These are phyloP conservation scores for Clusia tigrina DNA, from an alignment of 2,888 invertebrate genomes.

Conservation along the genomic window DNA sequence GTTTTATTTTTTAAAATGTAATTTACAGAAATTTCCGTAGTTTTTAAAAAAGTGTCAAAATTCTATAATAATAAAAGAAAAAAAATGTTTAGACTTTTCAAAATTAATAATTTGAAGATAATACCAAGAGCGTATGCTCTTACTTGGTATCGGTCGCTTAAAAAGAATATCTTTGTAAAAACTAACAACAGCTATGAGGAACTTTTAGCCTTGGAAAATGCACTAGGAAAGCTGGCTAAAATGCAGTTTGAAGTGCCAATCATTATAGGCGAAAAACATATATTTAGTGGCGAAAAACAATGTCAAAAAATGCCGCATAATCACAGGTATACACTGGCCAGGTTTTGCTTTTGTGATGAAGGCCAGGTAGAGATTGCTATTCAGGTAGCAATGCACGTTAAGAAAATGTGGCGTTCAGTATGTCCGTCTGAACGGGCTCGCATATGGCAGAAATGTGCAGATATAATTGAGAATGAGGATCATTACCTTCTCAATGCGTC, in stretches of 20 bases:
- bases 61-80: neutral
- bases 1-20: no score
- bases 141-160: neutral
- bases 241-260: conserved; percentile 82
- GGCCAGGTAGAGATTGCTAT: conserved; percentile 85
- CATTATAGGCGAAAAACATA: conserved; percentile 85
- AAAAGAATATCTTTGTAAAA: neutral
- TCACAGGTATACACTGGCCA: conserved; percentile 82
- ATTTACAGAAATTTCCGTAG: no score
- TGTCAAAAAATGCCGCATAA: conserved; percentile 89
- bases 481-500: neutral
- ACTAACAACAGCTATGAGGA: neutral
- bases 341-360: conserved; percentile 87
- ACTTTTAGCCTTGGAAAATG: neutral
- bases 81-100: neutral
- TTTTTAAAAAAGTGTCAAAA: neutral
- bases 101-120: neutral
- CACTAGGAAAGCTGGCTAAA: neutral
- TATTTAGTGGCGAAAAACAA: conserved; percentile 74
- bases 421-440: neutral
- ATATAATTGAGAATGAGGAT: neutral
- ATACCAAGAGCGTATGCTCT: neutral
- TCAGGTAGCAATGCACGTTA: conserved; percentile 69
- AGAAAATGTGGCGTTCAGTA: conserved; percentile 53
- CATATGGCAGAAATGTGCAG: conserved; percentile 8